Conservation (phyloP, 2,888 invertebrate species). For the Cataglyphis livida region DNA sequence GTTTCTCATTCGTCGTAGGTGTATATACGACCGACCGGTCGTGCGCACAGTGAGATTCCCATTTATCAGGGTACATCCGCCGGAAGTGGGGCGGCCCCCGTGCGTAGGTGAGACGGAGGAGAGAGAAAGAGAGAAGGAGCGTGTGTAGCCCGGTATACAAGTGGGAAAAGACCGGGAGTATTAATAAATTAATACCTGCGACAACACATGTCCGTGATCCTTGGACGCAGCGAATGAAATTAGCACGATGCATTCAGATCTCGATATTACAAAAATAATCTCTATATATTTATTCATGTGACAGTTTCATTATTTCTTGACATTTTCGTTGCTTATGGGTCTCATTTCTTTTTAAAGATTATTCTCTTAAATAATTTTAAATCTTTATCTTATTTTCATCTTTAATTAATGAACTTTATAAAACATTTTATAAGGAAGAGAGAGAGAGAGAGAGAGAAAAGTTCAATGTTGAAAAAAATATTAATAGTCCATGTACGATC, state of each 20-base stretch:
- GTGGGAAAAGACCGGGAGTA: constrained; percentile 57
- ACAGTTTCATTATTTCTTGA: background rate
- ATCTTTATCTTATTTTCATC: background rate
- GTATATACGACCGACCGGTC: constrained; percentile 76
- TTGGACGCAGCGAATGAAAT: constrained; percentile 24
- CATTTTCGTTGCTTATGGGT: background rate
- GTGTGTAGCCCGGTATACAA: constrained; percentile 57
- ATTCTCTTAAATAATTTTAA: background rate
- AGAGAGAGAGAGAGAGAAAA: background rate
- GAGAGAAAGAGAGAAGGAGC: constrained; percentile 59
- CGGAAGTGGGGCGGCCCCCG: constrained; percentile 84
- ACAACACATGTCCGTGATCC: constrained; percentile 54
- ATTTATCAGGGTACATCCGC: constrained; percentile 85
- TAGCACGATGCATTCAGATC: background rate
- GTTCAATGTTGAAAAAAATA: background rate
- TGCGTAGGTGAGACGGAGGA: constrained; percentile 82
- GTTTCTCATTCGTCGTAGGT: constrained; percentile 72
- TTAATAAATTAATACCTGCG: constrained; percentile 73
- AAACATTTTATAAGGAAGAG: background rate
- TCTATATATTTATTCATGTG: background rate
- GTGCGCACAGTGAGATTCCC: constrained; percentile 81
- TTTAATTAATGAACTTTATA: background rate
- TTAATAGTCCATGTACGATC: background rate
- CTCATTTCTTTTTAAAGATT: background rate
- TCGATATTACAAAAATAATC: background rate